These are phyloP conservation scores for Mormoops blainvillei DNA, from an alignment of 2,113 vertebrate genomes.

Conservation along the genomic window DNA sequence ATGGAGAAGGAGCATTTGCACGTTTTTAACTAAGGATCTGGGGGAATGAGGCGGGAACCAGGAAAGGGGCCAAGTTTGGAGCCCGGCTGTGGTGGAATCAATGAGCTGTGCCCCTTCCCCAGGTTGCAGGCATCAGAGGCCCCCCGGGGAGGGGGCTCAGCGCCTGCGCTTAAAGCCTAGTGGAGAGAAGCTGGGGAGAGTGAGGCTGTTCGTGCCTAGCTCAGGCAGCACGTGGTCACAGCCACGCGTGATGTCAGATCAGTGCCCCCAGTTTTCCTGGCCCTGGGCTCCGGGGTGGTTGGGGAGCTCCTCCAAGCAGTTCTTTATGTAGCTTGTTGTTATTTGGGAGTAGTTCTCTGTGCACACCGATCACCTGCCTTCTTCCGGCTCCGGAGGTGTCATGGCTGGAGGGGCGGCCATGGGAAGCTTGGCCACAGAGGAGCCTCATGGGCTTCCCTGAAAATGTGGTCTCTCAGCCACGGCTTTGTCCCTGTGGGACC, in stretches of 20 bases:
- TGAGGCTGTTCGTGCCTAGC: fast-evolving
- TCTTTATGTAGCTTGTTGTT: neutral
- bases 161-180: fast-evolving
- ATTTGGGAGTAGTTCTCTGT: neutral
- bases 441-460: fast-evolving
- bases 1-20: neutral
- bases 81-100: neutral
- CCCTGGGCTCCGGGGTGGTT: neutral
- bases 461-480: neutral
- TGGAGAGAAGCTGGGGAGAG: neutral
- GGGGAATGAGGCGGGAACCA: neutral
- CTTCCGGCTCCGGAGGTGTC: neutral
- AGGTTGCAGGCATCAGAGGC: neutral
- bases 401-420: fast-evolving
- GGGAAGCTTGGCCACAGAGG: neutral
- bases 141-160: fast-evolving
- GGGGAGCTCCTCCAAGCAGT: neutral
- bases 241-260: neutral
- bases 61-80: neutral
- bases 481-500: neutral
- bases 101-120: neutral
- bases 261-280: fast-evolving
- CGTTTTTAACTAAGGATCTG: neutral
- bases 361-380: too few species aligned
- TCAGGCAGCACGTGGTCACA: fast-evolving